Evolutionary conservation across 2,113 vertebrate species (phyloP).

Genomic region (Mustela lutreola): DNA sequence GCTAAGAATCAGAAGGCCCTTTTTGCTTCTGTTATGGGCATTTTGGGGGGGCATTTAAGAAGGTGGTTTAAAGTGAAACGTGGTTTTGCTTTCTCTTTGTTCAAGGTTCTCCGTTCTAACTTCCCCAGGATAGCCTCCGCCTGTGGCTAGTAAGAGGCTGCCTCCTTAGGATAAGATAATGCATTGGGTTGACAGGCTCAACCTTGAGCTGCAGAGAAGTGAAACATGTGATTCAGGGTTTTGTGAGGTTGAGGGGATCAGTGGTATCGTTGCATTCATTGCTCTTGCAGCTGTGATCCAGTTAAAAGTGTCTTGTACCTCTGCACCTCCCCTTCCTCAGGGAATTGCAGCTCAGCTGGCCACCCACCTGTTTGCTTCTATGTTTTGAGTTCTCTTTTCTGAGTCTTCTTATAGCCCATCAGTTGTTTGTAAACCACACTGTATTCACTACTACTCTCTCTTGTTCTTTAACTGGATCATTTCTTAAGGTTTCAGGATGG

Average conservation of each 20-base stretch:
- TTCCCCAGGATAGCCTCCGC: neutral
- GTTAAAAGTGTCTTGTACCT: neutral
- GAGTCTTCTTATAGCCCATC: neutral
- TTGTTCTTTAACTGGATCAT: constrained; percentile 16
- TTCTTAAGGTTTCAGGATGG: neutral
- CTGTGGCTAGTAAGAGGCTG: neutral
- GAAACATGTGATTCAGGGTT: neutral
- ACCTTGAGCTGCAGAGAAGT: neutral
- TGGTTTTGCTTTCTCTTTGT: constrained; percentile 31
- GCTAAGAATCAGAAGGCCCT: neutral
- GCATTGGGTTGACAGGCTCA: neutral
- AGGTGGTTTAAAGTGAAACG: neutral
- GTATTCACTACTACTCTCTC: constrained; percentile 1
- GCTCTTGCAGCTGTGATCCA: neutral
- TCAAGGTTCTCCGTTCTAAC: neutral
- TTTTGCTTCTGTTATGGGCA: neutral
- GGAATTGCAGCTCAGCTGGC: neutral
- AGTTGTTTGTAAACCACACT: neutral
- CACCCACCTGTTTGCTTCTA: neutral
- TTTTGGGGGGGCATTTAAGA: neutral
- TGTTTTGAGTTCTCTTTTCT: neutral
- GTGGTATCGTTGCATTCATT: neutral
- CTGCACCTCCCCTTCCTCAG: neutral
- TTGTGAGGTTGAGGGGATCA: neutral
- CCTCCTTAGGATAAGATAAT: neutral